Evolutionary conservation across 2,113 vertebrate species (phyloP).

Genomic region (Perognathus longimembris): DNA sequence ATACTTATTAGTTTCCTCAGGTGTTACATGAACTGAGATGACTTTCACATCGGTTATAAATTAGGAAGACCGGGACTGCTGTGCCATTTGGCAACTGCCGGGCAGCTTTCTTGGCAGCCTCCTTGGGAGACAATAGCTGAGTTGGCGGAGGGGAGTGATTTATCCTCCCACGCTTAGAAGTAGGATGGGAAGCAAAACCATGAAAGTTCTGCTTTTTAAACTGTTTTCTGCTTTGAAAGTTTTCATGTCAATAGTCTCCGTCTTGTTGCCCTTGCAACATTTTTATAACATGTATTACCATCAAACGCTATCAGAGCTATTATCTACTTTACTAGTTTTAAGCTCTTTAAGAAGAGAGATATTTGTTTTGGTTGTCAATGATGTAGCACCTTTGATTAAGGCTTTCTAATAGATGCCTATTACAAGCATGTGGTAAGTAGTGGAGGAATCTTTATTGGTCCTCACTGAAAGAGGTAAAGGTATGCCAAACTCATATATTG

Average conservation of each 20-base stretch:
- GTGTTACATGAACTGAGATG: conserved; percentile 7
- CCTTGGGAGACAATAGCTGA: background rate
- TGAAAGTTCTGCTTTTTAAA: background rate
- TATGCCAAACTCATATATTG: background rate
- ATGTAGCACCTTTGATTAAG: background rate
- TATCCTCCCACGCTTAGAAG: background rate
- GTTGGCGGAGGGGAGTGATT: background rate
- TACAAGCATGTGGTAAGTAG: background rate
- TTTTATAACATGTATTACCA: background rate
- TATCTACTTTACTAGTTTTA: background rate
- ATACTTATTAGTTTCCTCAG: conserved; percentile 32
- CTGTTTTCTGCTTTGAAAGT: background rate
- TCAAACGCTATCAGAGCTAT: background rate
- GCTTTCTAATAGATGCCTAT: background rate
- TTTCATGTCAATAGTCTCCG: background rate
- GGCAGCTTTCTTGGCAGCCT: background rate
- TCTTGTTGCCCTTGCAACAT: background rate
- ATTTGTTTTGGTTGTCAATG: background rate
- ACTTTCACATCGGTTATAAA: conserved; percentile 9
- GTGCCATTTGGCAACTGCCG: background rate
- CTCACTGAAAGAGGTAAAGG: background rate
- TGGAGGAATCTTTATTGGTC: background rate
- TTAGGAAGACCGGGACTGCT: background rate
- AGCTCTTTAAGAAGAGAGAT: background rate
- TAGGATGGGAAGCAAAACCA: background rate